Base-by-base conservation (phyloP, 2,797 vertebrate genomes). In the Telmatherina bonti region DNA sequence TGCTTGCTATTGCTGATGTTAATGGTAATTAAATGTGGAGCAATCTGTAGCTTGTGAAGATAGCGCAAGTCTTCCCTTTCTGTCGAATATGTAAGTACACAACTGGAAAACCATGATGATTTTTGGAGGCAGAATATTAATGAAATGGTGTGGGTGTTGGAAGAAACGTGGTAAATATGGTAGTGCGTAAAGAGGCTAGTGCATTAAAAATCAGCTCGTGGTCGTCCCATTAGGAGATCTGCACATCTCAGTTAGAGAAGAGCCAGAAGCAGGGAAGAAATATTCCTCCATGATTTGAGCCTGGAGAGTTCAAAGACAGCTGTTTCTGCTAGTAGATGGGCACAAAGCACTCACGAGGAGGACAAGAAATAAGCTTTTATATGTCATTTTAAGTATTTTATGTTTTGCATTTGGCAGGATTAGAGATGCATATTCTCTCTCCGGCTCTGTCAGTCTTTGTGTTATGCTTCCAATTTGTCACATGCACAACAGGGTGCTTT, bases 251-350 rank as follows among this genome's bases (percentile, higher is more conserved):
- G 83, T 85, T 83, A 77, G 76, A 77, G 83, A 88, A 76, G 91
- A 84, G 91, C 91, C 90, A 91, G 84, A 91, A 92, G 79, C 91
- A 82, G 86, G 90, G 92, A 88, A 93, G 86, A 94, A 94, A 93
- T 93, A 91, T 93, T 94, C 91, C 88, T 92, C 88, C 88, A 75
- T 93, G 93, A 95, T 96, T 95, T 94, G 80, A 94, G 91, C 89
- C 41, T 33, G 82, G 81, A 87, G 84, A 85, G 82, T 92, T 92
- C 83, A 89, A 86, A 91, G 89, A 82, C 82, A 72, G 73, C 75
- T 78, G 80, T 82, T 71, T 82, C 72, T 72, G 68, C 74, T 80
- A 70, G 74, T 64, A 67, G 78, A 81, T 60, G 49, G 82, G 71
- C 66, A 58, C 83, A 85, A 80, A 89, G 83, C 81, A 85, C 74